Conservation (phyloP, 2,888 invertebrate species). For the Tridacna gigas region DNA sequence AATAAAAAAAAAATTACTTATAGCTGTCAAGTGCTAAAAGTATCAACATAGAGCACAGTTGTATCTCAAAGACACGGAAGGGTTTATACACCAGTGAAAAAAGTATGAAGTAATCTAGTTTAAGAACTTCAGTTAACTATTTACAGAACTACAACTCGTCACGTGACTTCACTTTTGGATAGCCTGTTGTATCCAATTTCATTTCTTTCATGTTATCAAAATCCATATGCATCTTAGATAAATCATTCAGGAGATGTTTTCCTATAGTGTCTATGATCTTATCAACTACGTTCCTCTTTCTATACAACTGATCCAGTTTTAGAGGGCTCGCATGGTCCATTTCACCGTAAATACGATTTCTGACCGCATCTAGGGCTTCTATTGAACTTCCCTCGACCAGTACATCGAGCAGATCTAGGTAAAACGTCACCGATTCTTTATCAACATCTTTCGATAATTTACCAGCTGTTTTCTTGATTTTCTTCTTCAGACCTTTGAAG, state of each 20-base stretch:
- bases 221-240: slow-evolving; percentile 28
- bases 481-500: slow-evolving; percentile 22
- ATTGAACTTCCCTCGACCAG: slow-evolving; percentile 49
- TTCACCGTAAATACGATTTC: slow-evolving; percentile 43
- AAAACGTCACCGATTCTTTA: slow-evolving; percentile 40
- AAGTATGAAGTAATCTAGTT: too few relatives aligned
- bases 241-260: slow-evolving; percentile 37
- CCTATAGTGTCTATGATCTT: slow-evolving; percentile 52
- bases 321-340: slow-evolving; percentile 40
- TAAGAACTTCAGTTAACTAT: too few relatives aligned
- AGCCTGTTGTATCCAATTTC: background rate
- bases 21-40: too few relatives aligned
- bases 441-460: slow-evolving; percentile 32
- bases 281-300: slow-evolving; percentile 47
- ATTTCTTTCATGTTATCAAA: background rate
- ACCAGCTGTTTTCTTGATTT: slow-evolving; percentile 21
- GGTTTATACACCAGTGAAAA: too few relatives aligned
- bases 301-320: slow-evolving; percentile 40
- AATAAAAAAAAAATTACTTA: too few relatives aligned
- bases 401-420: slow-evolving; percentile 39
- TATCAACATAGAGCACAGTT: too few relatives aligned
- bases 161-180: slow-evolving; percentile 38
- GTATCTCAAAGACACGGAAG: too few relatives aligned
- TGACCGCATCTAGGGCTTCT: slow-evolving; percentile 46
- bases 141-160: slow-evolving; percentile 39